Base-by-base conservation (phyloP, 2,113 vertebrate genomes). In the Axis porcinus region DNA sequence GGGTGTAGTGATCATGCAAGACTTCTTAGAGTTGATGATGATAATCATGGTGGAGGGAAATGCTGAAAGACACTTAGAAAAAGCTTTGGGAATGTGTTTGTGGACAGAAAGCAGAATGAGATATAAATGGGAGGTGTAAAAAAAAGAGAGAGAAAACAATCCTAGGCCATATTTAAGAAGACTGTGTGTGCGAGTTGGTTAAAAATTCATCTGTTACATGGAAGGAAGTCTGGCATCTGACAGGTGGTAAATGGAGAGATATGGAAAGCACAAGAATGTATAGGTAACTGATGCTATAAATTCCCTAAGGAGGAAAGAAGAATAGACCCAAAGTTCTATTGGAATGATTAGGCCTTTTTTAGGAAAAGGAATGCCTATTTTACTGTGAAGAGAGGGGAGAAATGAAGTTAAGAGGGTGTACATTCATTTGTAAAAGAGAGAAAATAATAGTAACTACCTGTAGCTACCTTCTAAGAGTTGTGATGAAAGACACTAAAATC, bases 401-500 rank as follows among this genome's bases (percentile, higher is more conserved):
- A 86, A 55, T 78, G 33, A 81, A 64, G 15, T 54, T 28, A 45
- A 40, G 23, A 57, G 4, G 5, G 0, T 40, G 13, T n/a, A 6
- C 36, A 27, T 95, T 81, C 16, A 89, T 86, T 88, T 93, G 25
- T 60, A 93, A 97, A 92, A 27, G 1, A 50, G 17, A 7, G 33
- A 50, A 64, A 40, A 43, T 86, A 55, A n/a, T 40, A 92, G 17
- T 36, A 81, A 54, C n/a, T 54, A 12, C 15, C 19, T 95, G 17
- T 36, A 81, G 47, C n/a, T 54, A 12, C 15, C 19, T 95, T 91
- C 79, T 76, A 15, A 74, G 62, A 4, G 6, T 55, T 91, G 3
- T 36, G 23, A 88, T 67, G 55, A 43, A 27, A 45, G 67, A 1
- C 23, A 62, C 23, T 74, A 28, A 40, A 54, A 25, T 81, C 11